These are phyloP conservation scores for Lacerta bilineata DNA, from an alignment of 2,797 vertebrate genomes.

Conservation along the genomic window DNA sequence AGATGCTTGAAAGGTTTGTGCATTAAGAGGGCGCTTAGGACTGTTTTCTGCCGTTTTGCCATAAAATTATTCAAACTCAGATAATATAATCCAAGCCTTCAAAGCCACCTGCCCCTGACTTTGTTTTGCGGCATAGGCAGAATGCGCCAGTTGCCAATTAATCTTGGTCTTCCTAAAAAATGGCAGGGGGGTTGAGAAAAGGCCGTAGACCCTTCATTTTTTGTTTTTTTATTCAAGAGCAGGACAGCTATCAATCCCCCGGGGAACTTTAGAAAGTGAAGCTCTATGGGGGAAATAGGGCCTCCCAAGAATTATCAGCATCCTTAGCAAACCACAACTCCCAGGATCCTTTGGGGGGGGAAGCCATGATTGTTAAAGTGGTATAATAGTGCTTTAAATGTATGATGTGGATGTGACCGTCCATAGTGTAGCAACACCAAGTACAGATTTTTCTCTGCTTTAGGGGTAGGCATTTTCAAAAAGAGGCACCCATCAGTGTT, in stretches of 20 bases:
- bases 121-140: neutral
- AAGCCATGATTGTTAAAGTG: too few relatives aligned
- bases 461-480: neutral
- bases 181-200: neutral
- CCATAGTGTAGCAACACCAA: neutral
- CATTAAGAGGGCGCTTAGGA: neutral
- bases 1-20: neutral
- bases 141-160: neutral
- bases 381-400: too few relatives aligned
- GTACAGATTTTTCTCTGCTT: neutral
- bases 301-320: too few relatives aligned
- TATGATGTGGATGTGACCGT: too few relatives aligned
- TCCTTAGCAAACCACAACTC: too few relatives aligned
- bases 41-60: neutral
- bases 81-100: neutral
- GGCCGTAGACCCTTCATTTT: neutral
- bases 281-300: too few relatives aligned
- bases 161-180: neutral
- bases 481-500: neutral
- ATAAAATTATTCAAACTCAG: neutral
- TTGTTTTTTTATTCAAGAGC: neutral
- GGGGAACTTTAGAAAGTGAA: too few relatives aligned
- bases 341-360: too few relatives aligned
- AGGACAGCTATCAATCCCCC: too few relatives aligned
- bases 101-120: neutral